A percentile compares a stretch with the other conserved stretches of the same genome.
phyloP scores from a whole-genome alignment of 2,797 vertebrate genomes.

The Sylvilagus floridanus region DNA sequence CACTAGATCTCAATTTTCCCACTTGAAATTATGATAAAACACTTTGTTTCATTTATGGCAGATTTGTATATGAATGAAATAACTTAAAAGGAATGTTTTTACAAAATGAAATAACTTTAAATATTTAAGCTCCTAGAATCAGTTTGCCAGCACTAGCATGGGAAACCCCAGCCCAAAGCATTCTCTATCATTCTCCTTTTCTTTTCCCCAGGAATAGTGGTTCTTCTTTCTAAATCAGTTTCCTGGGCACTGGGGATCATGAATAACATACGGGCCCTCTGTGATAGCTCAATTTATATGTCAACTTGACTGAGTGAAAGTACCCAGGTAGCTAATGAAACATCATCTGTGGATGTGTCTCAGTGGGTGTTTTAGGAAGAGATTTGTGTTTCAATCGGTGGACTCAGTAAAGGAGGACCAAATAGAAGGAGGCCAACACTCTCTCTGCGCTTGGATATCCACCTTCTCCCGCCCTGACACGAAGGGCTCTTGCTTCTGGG shows the following conservation, averaged over 20 bases:
- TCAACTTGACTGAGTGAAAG: not conserved
- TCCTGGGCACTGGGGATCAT: too few species aligned
- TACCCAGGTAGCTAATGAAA: not conserved
- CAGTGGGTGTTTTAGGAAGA: not conserved
- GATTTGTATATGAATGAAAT: not conserved
- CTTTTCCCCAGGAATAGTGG: too few species aligned
- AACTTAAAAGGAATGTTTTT: not conserved
- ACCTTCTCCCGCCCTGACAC: too few species aligned
- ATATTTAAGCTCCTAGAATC: not conserved
- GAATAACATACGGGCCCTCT: not conserved
- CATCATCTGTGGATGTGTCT: not conserved
- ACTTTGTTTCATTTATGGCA: not conserved
- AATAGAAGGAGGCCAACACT: not conserved
- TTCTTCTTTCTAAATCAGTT: not conserved
- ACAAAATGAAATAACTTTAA: not conserved
- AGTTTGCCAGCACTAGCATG: not conserved
- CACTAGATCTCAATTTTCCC: not conserved
- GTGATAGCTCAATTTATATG: not conserved
- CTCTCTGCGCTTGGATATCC: not conserved
- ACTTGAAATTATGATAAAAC: not conserved
- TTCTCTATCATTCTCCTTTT: not conserved
- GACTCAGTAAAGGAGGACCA: not conserved
- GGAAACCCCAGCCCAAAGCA: too few species aligned
- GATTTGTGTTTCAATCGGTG: not conserved
- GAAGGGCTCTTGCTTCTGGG: not conserved